phyloP scores from a whole-genome alignment of 2,888 invertebrate species.

The Eurytoma adleriae region DNA sequence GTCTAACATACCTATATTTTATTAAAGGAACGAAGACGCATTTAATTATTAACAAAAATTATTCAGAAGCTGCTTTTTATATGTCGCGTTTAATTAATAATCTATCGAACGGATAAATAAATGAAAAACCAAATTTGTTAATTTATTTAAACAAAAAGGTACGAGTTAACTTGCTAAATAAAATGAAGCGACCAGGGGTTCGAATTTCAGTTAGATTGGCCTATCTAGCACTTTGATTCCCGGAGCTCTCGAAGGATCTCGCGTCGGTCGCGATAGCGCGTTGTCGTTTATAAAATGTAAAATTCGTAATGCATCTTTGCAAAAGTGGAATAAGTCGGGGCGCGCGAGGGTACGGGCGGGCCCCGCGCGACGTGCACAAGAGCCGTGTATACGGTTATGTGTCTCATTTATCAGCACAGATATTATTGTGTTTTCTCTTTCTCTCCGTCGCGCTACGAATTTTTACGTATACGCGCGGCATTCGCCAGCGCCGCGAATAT shows the following conservation, averaged over 20 bases:
- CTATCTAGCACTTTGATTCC: neutral
- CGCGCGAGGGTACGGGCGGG: slow-evolving; percentile 56
- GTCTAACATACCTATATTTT: too few relatives aligned
- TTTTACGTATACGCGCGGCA: slow-evolving; percentile 69
- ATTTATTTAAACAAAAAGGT: too few relatives aligned
- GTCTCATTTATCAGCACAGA: slow-evolving; percentile 75
- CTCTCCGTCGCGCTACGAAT: slow-evolving; percentile 69
- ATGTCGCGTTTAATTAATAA: too few relatives aligned
- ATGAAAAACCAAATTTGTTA: too few relatives aligned
- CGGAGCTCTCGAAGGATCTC: slow-evolving; percentile 52
- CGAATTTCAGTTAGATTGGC: too few relatives aligned
- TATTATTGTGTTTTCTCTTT: slow-evolving; percentile 70
- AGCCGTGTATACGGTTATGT: slow-evolving; percentile 73
- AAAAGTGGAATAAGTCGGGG: slow-evolving; percentile 73
- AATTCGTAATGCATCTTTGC: slow-evolving; percentile 74
- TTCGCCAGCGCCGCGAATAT: slow-evolving; percentile 72
- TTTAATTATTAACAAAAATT: too few relatives aligned
- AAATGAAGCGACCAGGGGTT: too few relatives aligned
- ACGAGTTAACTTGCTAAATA: too few relatives aligned
- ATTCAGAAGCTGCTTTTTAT: too few relatives aligned
- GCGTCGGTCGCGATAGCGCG: slow-evolving; percentile 66
- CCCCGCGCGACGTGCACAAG: slow-evolving; percentile 43
- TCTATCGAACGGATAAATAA: too few relatives aligned
- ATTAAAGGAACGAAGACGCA: too few relatives aligned
- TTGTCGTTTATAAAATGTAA: slow-evolving; percentile 73